A percentile compares a stretch with the other conserved stretches of the same genome.
Conservation (phyloP, 2,888 invertebrate species). For the Unio delphinus region DNA sequence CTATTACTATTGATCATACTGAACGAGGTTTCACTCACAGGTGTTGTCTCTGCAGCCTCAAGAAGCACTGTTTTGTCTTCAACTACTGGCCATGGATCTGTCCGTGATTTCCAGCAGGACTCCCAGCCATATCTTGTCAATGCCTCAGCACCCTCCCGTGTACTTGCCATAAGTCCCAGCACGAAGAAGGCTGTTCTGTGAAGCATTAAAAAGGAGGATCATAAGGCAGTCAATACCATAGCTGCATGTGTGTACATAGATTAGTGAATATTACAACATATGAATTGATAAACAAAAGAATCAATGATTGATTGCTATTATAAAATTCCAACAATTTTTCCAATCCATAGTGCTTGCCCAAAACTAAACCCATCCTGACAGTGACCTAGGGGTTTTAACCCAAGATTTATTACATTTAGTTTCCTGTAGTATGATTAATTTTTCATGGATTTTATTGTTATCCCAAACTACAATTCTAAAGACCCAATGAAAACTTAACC, state of each 20-base stretch:
- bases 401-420: too few relatives aligned
- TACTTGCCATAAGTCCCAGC: slow-evolving; percentile 88
- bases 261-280: too few relatives aligned
- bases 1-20: too few relatives aligned
- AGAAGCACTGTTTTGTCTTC: slow-evolving; percentile 46
- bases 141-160: slow-evolving; percentile 85
- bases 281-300: too few relatives aligned
- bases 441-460: too few relatives aligned
- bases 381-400: too few relatives aligned
- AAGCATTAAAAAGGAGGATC: slow-evolving; percentile 8
- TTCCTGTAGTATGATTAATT: too few relatives aligned
- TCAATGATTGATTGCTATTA: neutral
- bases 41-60: slow-evolving; percentile 34
- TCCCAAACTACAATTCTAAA: too few relatives aligned
- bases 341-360: too few relatives aligned
- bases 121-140: slow-evolving; percentile 80
- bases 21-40: slow-evolving; percentile 21
- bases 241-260: too few relatives aligned
- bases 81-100: slow-evolving; percentile 73
- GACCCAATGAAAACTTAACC: too few relatives aligned
- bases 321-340: neutral
- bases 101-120: slow-evolving; percentile 83
- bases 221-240: neutral
- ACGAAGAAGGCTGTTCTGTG: slow-evolving; percentile 87
- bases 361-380: too few relatives aligned